Evolutionary conservation across 2,113 vertebrate species (phyloP), one percentile per base, ranked within the genome.

Genomic region (Pangasianodon hypophthalmus): DNA sequence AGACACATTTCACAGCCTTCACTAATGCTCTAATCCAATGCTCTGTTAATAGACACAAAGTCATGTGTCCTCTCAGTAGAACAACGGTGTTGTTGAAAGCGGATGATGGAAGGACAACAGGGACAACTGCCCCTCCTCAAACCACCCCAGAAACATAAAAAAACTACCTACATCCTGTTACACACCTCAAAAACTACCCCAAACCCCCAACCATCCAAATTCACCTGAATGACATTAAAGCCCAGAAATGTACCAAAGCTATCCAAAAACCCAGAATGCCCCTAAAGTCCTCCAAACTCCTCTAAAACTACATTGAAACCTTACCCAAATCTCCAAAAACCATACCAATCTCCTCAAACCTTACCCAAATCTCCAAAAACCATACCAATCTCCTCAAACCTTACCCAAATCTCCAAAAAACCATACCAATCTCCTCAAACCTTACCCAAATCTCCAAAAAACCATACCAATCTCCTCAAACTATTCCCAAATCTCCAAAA

Each of bases 11-110:
- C n/a, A n/a, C 48, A 60, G 77, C 32, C 46, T 32, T 46, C 58
- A 77, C 41, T 56, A 7, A 44, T 7, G 46, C 58, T 79, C 54
- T 50, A 73, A 82, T 56, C 75, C 37, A 4, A 4, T 81, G 50
- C 14, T 58, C 71, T 89, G 82, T 89, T 84, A 92, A 54, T 32
- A 29, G 77, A 80, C 54, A 41, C 19, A 82, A 21, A 41, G n/a
- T 85, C 73, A 32, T 91, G 90, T 60, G 62, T 67, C 64, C 86
- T 91, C 67, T 93, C 92, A 89, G 80, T 94, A 90, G 82, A 92
- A 85, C 69, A 84, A 67, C 71, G 86, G 26, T 87, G 75, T 91
- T 73, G 58, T 79, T 60, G 88, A 84, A 85, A 56, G 87, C 60
- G 77, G 75, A 75, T 91, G 88, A 90, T 73, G 85, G 88, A 90